These are phyloP conservation scores for Chaetura pelagica DNA, from an alignment of 2,113 vertebrate species.

Conservation along the genomic window DNA sequence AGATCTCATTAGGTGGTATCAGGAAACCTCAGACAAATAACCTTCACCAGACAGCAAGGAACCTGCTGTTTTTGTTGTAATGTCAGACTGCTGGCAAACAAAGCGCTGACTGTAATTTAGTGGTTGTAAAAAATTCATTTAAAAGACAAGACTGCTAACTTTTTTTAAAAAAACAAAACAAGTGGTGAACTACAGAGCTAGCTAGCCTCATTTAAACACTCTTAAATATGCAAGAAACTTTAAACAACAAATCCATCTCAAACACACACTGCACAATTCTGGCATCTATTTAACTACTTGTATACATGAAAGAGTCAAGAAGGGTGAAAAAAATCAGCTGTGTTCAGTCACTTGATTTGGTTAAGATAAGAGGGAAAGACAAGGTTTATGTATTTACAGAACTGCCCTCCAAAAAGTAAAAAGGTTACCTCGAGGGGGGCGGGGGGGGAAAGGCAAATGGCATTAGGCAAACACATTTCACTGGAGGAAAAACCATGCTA, in stretches of 20 bases:
- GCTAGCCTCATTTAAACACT: constrained; percentile 50
- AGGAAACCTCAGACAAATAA: constrained; percentile 25
- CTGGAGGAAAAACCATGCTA: not conserved
- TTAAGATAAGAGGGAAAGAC: not conserved
- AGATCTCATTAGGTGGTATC: constrained; percentile 17
- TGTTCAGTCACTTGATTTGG: not conserved
- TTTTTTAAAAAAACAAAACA: not conserved
- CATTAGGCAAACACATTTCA: not conserved
- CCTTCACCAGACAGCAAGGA: constrained; percentile 52
- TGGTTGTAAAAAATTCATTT: constrained; percentile 62
- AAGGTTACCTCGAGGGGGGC: not conserved
- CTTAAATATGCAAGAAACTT: constrained; percentile 54
- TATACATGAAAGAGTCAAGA: not conserved
- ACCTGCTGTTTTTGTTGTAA: constrained; percentile 51
- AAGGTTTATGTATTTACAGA: not conserved
- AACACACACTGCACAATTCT: constrained; percentile 16
- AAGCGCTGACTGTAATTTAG: constrained; percentile 40
- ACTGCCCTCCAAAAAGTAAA: not conserved
- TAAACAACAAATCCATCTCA: constrained; percentile 44
- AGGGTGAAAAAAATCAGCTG: not conserved
- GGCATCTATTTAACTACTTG: constrained; percentile 48
- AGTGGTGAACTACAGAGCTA: constrained; percentile 46
- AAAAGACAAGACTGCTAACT: constrained; percentile 32
- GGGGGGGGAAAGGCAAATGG: not conserved
- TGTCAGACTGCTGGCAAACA: constrained; percentile 43